Evolutionary conservation across 2,113 vertebrate species (phyloP).

Genomic region (Sus scrofa): T2T-Sscrofa CM000819.6:23829001-23829500

Average conservation of each 20-base stretch:
- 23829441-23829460: constrained; percentile 66
- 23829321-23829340: no score
- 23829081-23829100: background rate
- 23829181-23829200: no score
- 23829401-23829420: background rate
- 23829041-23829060: background rate
- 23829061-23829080: background rate
- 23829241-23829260: background rate
- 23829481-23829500: background rate
- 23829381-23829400: background rate
- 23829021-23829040: background rate
- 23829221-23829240: background rate
- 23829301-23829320: background rate
- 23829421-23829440: background rate
- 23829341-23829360: rapidly evolving
- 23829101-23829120: no score
- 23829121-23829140: no score
- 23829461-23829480: constrained; percentile 48
- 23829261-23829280: background rate
- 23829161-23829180: background rate
- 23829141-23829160: background rate
- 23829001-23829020: background rate
- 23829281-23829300: background rate
- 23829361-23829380: background rate
- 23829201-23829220: background rate